Evolutionary conservation across 2,888 invertebrate species (phyloP).

Genomic region (Leptodirus hochenwartii): DNA sequence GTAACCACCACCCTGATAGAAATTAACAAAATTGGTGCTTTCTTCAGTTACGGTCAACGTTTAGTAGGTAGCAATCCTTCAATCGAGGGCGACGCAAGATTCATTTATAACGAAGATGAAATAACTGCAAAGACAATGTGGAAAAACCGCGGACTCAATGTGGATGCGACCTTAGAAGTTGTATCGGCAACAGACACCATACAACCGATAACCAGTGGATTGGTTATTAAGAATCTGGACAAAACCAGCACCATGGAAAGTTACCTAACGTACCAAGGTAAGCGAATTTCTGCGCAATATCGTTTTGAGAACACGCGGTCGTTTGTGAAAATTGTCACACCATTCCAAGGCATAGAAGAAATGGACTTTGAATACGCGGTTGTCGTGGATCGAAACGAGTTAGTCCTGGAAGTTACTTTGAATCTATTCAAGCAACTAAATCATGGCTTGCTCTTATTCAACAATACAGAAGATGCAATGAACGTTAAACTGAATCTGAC

Average conservation of each 20-base stretch:
- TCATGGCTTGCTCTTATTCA: conserved; percentile 10
- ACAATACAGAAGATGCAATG: conserved; percentile 8
- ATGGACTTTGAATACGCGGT: conserved; percentile 13
- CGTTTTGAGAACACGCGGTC: conserved; percentile 13
- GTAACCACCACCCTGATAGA: conserved; percentile 15
- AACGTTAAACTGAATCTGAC: conserved; percentile 12
- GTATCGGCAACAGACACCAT: conserved; percentile 13
- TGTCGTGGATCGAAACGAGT: conserved; percentile 10
- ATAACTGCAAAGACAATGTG: conserved; percentile 12
- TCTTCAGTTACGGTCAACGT: conserved; percentile 11
- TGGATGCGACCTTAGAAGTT: conserved; percentile 12
- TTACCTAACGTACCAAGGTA: conserved; percentile 12
- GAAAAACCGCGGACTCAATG: conserved; percentile 10
- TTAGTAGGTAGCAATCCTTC: conserved; percentile 5
- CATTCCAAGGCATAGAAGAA: conserved; percentile 14
- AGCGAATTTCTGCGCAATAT: conserved; percentile 10
- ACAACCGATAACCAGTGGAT: conserved; percentile 11
- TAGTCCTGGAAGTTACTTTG: conserved; percentile 12
- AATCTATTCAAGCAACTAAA: conserved; percentile 14
- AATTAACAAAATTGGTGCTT: conserved; percentile 12
- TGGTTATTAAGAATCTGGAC: conserved; percentile 11
- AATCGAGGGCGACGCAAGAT: conserved; percentile 11
- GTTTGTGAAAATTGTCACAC: conserved; percentile 13
- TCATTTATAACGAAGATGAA: conserved; percentile 14
- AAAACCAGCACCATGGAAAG: conserved; percentile 10